Conservation (phyloP, 2,113 vertebrate genomes). For the Myotis brandtii region DNA sequence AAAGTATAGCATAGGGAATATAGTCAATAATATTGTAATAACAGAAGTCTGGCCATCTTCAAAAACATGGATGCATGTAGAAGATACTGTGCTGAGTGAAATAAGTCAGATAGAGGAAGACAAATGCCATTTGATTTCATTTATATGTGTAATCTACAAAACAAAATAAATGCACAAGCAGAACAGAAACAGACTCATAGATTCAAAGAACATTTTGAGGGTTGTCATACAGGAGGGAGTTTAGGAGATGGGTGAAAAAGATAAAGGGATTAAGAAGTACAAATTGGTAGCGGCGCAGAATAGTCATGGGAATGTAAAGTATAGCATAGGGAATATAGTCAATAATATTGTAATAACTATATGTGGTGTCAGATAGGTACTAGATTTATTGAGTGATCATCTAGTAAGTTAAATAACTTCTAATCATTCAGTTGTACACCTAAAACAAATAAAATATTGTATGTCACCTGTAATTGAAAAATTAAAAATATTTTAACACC, state of each 20-base stretch:
- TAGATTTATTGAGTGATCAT: neutral
- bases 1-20: neutral
- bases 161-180: neutral
- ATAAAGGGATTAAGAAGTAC: neutral
- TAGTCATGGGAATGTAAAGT: neutral
- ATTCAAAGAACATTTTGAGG: neutral
- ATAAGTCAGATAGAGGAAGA: neutral
- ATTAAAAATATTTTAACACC: neutral
- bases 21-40: neutral
- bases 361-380: neutral
- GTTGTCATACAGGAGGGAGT: neutral
- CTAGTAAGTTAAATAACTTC: neutral
- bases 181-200: neutral
- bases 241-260: neutral
- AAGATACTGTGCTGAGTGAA: neutral
- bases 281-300: neutral
- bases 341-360: neutral
- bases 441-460: neutral
- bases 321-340: neutral
- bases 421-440: neutral
- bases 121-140: neutral
- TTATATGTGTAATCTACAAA: neutral
- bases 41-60: neutral
- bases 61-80: neutral
- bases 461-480: neutral